A percentile compares a stretch with the other conserved stretches of the same genome.
phyloP scores from a whole-genome alignment of 2,113 vertebrate genomes.

The Symphodus melops region DNA sequence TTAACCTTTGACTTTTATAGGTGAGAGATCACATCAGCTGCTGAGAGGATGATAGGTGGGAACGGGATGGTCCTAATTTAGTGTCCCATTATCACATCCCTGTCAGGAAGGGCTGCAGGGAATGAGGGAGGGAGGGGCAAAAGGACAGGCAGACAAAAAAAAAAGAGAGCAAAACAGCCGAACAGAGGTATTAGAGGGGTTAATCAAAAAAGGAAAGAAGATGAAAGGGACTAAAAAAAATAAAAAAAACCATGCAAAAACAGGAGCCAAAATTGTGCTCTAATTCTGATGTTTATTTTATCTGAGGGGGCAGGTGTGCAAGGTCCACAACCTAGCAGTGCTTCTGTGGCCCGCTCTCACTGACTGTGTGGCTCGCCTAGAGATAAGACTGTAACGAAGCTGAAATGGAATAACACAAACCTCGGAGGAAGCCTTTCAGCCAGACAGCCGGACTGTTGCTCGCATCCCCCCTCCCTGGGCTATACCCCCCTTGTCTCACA shows the following conservation, averaged over 20 bases:
- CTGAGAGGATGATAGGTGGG: conserved; percentile 53
- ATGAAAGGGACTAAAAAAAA: conserved; percentile 24
- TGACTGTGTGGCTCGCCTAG: conserved; percentile 62
- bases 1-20: conserved; percentile 70
- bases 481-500: conserved; percentile 59
- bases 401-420: conserved; percentile 71
- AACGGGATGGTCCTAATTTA: conserved; percentile 68
- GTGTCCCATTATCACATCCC: conserved; percentile 70
- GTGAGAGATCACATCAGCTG: conserved; percentile 66
- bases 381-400: conserved; percentile 82
- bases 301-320: conserved; percentile 79
- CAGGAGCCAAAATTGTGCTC: conserved; percentile 43
- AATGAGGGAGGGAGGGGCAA: conserved; percentile 25
- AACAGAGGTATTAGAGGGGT: conserved; percentile 36
- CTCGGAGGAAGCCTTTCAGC: conserved; percentile 58
- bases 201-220: conserved; percentile 52
- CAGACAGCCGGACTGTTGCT: conserved; percentile 47
- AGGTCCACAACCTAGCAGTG: conserved; percentile 53
- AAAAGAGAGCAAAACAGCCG: conserved; percentile 24
- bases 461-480: conserved; percentile 48
- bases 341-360: conserved; percentile 57
- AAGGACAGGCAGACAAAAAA: conserved; percentile 5
- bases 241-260: conserved; percentile 10
- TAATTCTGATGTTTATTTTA: conserved; percentile 80
- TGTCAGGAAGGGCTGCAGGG: conserved; percentile 54